Evolutionary conservation across 2,888 invertebrate species (phyloP), one percentile per base, ranked within the genome.

Genomic region (Drosophila hamatofila): DNA sequence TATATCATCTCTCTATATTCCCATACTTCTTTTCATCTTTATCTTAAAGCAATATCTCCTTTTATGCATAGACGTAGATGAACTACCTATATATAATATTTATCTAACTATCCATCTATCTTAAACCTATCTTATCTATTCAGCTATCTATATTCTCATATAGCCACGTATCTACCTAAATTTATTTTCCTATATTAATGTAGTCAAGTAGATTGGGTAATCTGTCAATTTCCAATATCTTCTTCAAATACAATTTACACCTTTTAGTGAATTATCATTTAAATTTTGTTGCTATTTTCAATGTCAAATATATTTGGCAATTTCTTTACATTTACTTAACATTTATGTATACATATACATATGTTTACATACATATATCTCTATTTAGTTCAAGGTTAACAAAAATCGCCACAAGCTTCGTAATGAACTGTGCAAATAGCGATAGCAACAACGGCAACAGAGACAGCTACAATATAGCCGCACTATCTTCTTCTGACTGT

Each of bases 331-430:
- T 54, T 63, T 56, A 48, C 21, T 49, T 54, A 57, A 35, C 27
- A 21, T 37, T 49, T 52, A 8, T 18, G 41, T 3, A 21, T 3
- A 21, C 46, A 25, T 25, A 41, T 14, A 18, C 11, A 37, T 23
- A 12, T 35, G 33, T 55, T 14, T 25, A 18, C 25, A 25, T 23
- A 14, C 4, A 41, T 23, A 14, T 60, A 46, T 59, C 37, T 59
- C 37, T 55, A 87, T 87, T 76, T 90, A 75, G 90, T 88, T 89
- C 89, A 89, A 89, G 89, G 89, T 89, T 83, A 82, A 67, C 56
- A 58, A 68, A 76, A 75, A 76, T 71, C 68, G 75, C 57, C 76
- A 76, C 58, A 81, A 79, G 58, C 61, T 61, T 79, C 75, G 84
- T 87, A 89, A 90, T 87, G 74, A 79, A 57, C 67, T 72, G 74